Percentiles rank a stretch among this genome's conserved stretches.
These are phyloP conservation scores for Bergia puertoricense DNA, from an alignment of 92 coral and sea anemone genomes.

Conservation along the genomic window DNA sequence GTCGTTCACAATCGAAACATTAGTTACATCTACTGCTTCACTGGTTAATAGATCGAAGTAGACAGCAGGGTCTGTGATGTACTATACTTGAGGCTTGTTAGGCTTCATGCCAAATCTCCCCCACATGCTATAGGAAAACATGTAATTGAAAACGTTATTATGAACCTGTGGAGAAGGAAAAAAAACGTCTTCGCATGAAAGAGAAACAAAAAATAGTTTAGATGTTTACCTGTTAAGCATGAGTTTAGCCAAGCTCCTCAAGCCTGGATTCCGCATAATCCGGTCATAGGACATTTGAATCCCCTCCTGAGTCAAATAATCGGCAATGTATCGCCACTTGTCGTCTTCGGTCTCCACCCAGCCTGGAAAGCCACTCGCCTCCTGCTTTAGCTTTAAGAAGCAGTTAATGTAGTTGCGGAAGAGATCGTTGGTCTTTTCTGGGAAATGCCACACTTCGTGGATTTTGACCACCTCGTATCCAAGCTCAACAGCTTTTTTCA, in stretches of 20 bases:
- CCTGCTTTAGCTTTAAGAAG: not conserved
- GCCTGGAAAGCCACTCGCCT: not conserved
- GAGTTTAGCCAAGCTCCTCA: slow-evolving; percentile 14
- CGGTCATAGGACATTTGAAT: not conserved
- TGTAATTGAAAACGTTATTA: not conserved
- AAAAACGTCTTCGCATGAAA: no score
- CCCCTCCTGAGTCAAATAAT: not conserved
- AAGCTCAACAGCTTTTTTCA: no score
- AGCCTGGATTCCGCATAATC: slow-evolving; percentile 8
- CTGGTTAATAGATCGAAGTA: not conserved
- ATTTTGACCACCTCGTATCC: no score
- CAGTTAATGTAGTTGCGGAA: no score
- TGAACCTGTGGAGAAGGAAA: not conserved
- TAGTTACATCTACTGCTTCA: not conserved
- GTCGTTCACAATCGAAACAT: not conserved
- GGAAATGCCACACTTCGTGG: no score
- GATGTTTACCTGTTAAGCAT: not conserved
- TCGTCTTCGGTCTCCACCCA: not conserved
- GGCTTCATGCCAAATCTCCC: not conserved
- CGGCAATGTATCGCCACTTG: not conserved
- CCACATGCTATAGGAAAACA: not conserved
- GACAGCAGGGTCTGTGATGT: no score
- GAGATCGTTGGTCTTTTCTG: no score
- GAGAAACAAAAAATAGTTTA: not conserved
- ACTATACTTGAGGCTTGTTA: no score